Evolutionary conservation across 2,113 vertebrate genomes (phyloP), one percentile per base, ranked within the genome.

Genomic region (Entomyzon cyanotis): DNA sequence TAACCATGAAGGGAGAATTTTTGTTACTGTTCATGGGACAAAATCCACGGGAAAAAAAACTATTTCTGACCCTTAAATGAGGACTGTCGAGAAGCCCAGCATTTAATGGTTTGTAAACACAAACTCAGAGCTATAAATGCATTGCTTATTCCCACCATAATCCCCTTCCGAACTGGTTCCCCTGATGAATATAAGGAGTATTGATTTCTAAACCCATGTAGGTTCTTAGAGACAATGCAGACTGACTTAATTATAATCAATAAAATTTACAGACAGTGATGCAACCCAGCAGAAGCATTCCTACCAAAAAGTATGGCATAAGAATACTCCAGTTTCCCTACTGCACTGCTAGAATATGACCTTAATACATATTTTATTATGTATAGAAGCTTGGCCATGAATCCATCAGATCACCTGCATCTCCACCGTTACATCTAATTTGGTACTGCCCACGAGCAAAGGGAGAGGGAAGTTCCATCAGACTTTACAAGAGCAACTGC

Each of bases 291-390:
- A 97, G 97, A 97, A 98, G 90, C 65, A 90, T 35, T 90, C 94
- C 95, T 97, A 97, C 93, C 96, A 95, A 98, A 98, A 98, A 95
- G 96, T 95, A 97, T 30, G 95, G 92, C 96, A 96, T 94, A 96
- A 97, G 97, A 97, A 97, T 96, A 96, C 90, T 96, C 96, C 84
- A 64, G 92, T 93, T 97, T 92, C 95, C 91, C 94, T 86, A 91
- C 91, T 94, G 96, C 75, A 59, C 87, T 94, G 85, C 85, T 96
- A 86, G 94, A 96, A 95, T 96, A 97, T 88, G 94, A 97, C 97
- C 97, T 98, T 98, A 98, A 98, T 98, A 95, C 98, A 98, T 98
- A 98, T 98, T 98, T 98, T 97, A 98, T 98, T 95, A 79, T 60
- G 50, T 94, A 96, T 84, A 96, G 97, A 92, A 93, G 94, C 86